Evolutionary conservation across 1,140 invertebrate species (phyloP).

Genomic region (Drosophila kikkawai): DNA sequence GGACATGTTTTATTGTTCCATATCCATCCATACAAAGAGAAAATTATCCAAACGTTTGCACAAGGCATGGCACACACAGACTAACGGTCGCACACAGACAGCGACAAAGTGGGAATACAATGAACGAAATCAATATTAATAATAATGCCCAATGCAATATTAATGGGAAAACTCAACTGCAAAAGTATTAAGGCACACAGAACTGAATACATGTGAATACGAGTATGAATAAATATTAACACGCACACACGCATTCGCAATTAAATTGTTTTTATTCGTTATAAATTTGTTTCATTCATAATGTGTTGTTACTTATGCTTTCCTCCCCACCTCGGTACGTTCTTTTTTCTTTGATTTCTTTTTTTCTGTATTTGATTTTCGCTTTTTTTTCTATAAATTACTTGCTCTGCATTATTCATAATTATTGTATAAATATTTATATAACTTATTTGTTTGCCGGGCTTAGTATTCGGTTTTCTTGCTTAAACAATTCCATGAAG

Average conservation of each 20-base stretch:
- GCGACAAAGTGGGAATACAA: conserved; percentile 66
- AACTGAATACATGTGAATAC: conserved; percentile 50
- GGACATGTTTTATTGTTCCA: conserved; percentile 44
- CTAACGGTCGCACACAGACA: conserved; percentile 44
- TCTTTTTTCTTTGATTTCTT: conserved; percentile 18
- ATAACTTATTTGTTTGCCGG: conserved; percentile 59
- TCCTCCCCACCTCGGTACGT: conserved; percentile 33
- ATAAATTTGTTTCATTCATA: conserved; percentile 62
- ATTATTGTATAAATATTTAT: conserved; percentile 80
- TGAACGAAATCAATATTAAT: conserved; percentile 76
- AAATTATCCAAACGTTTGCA: conserved; percentile 78
- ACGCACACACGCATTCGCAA: conserved; percentile 61
- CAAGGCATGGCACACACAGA: conserved; percentile 59
- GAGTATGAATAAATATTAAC: conserved; percentile 66
- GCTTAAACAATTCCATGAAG: conserved; percentile 56
- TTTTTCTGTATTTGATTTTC: conserved; percentile 27
- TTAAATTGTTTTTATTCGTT: conserved; percentile 70
- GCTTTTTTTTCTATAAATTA: conserved; percentile 71
- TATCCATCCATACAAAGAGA: conserved; percentile 64
- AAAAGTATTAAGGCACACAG: conserved; percentile 67
- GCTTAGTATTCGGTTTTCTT: conserved; percentile 45
- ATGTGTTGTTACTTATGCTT: conserved; percentile 65
- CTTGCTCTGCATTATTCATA: conserved; percentile 76
- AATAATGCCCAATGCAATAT: conserved; percentile 80
- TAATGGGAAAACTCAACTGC: conserved; percentile 73